Conservation (phyloP, 2,888 invertebrate species). For the Troides helena region DNA sequence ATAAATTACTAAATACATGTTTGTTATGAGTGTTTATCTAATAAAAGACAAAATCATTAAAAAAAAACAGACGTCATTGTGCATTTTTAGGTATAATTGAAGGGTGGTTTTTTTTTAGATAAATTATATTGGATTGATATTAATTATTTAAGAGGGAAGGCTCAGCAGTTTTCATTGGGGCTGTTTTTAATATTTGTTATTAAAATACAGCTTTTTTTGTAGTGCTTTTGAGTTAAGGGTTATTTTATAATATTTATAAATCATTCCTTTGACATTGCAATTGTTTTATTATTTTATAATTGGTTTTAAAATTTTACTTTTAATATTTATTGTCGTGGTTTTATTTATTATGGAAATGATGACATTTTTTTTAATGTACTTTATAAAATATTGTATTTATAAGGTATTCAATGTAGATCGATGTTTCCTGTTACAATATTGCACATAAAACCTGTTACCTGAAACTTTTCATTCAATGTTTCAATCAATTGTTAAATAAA, state of each 20-base stretch:
- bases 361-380: background rate
- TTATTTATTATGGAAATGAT: background rate
- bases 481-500: constrained; percentile 16
- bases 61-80: too few relatives aligned
- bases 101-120: too few relatives aligned
- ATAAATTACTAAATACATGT: too few relatives aligned
- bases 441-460: constrained; percentile 23
- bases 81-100: too few relatives aligned
- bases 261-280: constrained; percentile 21
- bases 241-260: constrained; percentile 1
- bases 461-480: constrained; percentile 35
- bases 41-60: too few relatives aligned
- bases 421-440: constrained; percentile 28
- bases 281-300: constrained; percentile 6
- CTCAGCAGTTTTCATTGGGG: too few relatives aligned
- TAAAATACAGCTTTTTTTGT: too few relatives aligned
- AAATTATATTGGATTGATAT: too few relatives aligned
- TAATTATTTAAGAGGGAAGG: too few relatives aligned
- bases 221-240: too few relatives aligned
- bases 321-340: background rate
- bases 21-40: too few relatives aligned
- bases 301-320: constrained; percentile 16
- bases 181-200: too few relatives aligned
- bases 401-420: background rate
- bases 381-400: constrained; percentile 24